These are phyloP conservation scores for Chymomyza fuscimana DNA, from an alignment of 2,888 invertebrate species.

Conservation along the genomic window DNA sequence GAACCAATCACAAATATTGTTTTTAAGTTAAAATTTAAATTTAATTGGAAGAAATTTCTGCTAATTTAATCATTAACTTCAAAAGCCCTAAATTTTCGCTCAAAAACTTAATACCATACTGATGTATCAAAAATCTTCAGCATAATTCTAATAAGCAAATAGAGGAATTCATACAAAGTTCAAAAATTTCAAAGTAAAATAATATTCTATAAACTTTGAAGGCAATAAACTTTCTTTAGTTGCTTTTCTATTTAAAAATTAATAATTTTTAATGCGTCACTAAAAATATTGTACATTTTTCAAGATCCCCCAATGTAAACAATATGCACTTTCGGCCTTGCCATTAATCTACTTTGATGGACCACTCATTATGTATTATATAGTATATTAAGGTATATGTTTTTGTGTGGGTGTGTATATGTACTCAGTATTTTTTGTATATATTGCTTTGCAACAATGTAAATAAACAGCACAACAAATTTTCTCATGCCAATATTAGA, in stretches of 20 bases:
- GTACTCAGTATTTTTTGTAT: background rate
- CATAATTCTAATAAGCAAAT: background rate
- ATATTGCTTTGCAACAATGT: slow-evolving; percentile 39
- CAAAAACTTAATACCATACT: too few relatives aligned
- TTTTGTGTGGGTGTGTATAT: background rate
- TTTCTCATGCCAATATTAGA: slow-evolving; percentile 41
- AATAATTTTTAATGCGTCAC: background rate
- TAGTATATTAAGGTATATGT: background rate
- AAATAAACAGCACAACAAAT: slow-evolving; percentile 40
- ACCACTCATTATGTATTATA: slow-evolving; percentile 24
- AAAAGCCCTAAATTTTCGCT: too few relatives aligned
- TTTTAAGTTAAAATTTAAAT: too few relatives aligned
- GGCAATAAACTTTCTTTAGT: background rate
- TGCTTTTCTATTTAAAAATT: background rate
- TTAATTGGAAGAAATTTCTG: too few relatives aligned
- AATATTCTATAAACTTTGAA: background rate
- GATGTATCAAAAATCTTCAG: background rate
- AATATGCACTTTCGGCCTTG: slow-evolving; percentile 35
- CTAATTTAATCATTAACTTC: too few relatives aligned
- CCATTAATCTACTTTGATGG: slow-evolving; percentile 30
- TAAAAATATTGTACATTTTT: slow-evolving; percentile 25
- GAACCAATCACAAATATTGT: too few relatives aligned
- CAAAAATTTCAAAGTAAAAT: background rate
- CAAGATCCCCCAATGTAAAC: slow-evolving; percentile 27
- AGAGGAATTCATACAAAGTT: slow-evolving; percentile 26